A percentile compares a stretch with the other conserved stretches of the same genome.
phyloP scores from a whole-genome alignment of 1,140 invertebrate genomes.

The Saxidomus purpurata region DNA sequence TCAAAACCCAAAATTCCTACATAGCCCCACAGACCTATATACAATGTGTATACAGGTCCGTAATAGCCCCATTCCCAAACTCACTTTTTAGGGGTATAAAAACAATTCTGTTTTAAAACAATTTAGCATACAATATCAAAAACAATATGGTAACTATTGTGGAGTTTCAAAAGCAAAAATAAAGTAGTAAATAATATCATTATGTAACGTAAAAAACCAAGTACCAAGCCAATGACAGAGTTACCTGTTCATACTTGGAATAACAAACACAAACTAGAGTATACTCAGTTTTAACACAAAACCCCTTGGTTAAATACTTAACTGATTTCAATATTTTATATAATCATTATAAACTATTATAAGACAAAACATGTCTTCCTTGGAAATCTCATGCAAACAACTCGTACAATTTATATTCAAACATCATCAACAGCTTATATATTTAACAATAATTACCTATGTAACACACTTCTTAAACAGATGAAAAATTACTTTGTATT shows the following conservation, averaged over 20 bases:
- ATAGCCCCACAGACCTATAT: background rate
- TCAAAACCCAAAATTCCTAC: background rate
- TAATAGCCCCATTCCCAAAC: background rate
- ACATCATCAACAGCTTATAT: too few species aligned
- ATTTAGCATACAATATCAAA: background rate
- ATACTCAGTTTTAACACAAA: background rate
- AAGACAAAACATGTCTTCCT: background rate
- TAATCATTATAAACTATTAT: background rate
- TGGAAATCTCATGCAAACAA: background rate
- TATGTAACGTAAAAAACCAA: conserved; percentile 5
- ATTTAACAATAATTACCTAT: too few species aligned
- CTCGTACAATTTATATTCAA: too few species aligned
- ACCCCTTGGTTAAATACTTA: background rate
- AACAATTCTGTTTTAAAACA: background rate
- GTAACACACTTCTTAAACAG: too few species aligned
- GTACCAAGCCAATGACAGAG: background rate
- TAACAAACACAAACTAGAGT: background rate
- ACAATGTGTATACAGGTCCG: background rate
- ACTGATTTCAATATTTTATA: background rate
- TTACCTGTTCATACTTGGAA: background rate
- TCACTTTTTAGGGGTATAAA: background rate
- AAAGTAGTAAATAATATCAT: background rate
- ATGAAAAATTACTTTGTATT: too few species aligned
- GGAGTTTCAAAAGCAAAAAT: background rate
- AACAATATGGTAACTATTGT: background rate